These are phyloP conservation scores for Cairina moschata DNA, from an alignment of 2,113 vertebrate genomes.

Conservation along the genomic window DNA sequence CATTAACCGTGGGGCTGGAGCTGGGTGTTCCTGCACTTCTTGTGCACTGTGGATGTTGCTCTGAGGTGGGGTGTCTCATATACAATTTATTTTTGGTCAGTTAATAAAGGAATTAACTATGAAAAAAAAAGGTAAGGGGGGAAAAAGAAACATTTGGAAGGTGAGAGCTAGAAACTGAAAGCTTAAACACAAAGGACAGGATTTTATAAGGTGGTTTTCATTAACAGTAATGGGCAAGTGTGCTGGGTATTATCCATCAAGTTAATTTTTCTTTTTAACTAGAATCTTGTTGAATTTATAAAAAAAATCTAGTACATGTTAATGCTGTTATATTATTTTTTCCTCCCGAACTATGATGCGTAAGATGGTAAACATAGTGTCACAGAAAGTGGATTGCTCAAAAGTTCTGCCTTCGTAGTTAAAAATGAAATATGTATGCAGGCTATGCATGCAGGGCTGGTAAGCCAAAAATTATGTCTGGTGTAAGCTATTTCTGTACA, in stretches of 20 bases:
- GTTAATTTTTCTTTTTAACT: not conserved
- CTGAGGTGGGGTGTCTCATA: not conserved
- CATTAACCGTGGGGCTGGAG: not conserved
- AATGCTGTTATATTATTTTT: not conserved
- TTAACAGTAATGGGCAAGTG: not conserved
- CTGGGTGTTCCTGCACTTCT: not conserved
- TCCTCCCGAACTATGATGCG: not conserved
- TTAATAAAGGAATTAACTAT: not conserved
- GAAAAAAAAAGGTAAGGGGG: not conserved
- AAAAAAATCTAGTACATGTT: not conserved
- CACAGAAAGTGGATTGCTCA: not conserved
- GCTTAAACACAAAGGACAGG: not conserved
- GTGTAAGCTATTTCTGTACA: conserved; percentile 50
- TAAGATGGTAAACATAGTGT: not conserved
- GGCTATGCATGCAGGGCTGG: conserved; percentile 20
- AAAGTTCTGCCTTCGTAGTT: conserved; percentile 26
- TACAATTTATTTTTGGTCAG: not conserved
- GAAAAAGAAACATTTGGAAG: not conserved
- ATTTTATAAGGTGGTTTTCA: not conserved
- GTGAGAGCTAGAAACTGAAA: not conserved
- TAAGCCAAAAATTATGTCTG: conserved; percentile 35
- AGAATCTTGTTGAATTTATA: not conserved
- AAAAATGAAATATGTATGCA: conserved; percentile 26
- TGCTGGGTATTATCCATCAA: not conserved
- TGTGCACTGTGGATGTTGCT: not conserved